Percentiles rank a stretch among this genome's conserved stretches.
phyloP scores from a whole-genome alignment of 2,797 vertebrate genomes.

The Sylvilagus floridanus region DNA sequence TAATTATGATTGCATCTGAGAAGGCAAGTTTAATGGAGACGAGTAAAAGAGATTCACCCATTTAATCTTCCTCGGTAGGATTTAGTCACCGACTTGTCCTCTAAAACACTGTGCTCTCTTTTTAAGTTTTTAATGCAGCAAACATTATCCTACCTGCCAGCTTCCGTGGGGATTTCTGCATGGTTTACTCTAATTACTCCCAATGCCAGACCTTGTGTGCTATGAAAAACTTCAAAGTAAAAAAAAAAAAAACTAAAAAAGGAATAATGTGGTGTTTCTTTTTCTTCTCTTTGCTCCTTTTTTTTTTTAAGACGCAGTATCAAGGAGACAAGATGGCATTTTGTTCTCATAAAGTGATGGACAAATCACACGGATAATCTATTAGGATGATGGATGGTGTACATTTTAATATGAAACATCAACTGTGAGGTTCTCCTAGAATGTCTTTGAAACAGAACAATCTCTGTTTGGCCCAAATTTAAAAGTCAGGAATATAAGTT shows the following conservation, averaged over 20 bases:
- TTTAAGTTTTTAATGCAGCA: constrained; percentile 83
- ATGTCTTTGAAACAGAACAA: constrained; percentile 83
- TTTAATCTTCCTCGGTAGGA: constrained; percentile 71
- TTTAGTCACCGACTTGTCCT: constrained; percentile 76
- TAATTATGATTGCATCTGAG: constrained; percentile 70
- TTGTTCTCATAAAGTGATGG: constrained; percentile 83
- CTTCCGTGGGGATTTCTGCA: constrained; percentile 86
- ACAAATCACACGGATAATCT: constrained; percentile 86
- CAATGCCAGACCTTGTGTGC: constrained; percentile 81
- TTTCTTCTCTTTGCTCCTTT: neutral
- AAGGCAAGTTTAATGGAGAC: constrained; percentile 59
- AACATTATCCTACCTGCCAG: constrained; percentile 82
- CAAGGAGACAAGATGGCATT: constrained; percentile 86
- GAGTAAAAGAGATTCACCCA: constrained; percentile 70
- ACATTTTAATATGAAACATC: constrained; percentile 86
- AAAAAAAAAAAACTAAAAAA: constrained; percentile 77
- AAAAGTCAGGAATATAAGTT: constrained; percentile 80
- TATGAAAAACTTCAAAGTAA: constrained; percentile 85
- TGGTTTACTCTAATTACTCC: constrained; percentile 86
- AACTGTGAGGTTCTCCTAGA: constrained; percentile 73
- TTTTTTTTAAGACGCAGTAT: constrained; percentile 73
- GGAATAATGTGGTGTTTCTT: constrained; percentile 7
- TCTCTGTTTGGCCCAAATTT: constrained; percentile 82
- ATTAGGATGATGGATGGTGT: constrained; percentile 84
- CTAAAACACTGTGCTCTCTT: constrained; percentile 81